Evolutionary conservation across 1,140 invertebrate genomes (phyloP).

Genomic region (Rhagoletis zephyria): DNA sequence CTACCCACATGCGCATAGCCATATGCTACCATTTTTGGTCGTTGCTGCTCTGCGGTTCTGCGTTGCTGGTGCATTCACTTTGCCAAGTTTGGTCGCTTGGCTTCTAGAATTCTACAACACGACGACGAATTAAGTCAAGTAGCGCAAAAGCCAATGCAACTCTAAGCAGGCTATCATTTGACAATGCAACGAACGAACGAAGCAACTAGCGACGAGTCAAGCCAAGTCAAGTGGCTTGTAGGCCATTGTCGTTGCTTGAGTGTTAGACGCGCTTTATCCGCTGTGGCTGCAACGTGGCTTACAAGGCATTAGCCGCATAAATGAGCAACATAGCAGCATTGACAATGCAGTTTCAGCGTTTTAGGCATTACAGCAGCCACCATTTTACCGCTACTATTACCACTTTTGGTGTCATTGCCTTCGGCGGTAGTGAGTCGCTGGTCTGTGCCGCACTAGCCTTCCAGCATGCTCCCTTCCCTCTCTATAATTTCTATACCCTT

Average conservation of each 20-base stretch:
- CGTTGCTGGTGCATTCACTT: neutral
- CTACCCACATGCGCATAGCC: neutral
- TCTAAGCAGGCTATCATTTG: too few relatives aligned
- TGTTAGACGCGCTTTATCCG: neutral
- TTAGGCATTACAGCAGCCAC: constrained; percentile 15
- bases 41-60: neutral
- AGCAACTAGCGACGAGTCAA: constrained; percentile 27
- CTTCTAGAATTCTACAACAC: neutral
- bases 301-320: constrained; percentile 6
- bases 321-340: constrained; percentile 47
- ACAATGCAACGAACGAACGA: neutral
- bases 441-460: too few relatives aligned
- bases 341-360: constrained; percentile 39
- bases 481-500: too few relatives aligned
- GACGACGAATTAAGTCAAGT: constrained; percentile 17
- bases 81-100: neutral
- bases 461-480: too few relatives aligned
- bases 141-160: neutral
- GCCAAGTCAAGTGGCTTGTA: constrained; percentile 45
- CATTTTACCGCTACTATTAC: constrained; percentile 23
- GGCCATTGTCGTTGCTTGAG: constrained; percentile 25
- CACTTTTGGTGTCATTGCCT: constrained; percentile 35
- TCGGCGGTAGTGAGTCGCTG: neutral
- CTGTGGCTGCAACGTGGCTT: too few relatives aligned
- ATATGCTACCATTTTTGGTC: neutral